A percentile compares a stretch with the other conserved stretches of the same genome.
Conservation (phyloP, 2,797 vertebrate genomes). For the Cryptoprocta ferox region DNA sequence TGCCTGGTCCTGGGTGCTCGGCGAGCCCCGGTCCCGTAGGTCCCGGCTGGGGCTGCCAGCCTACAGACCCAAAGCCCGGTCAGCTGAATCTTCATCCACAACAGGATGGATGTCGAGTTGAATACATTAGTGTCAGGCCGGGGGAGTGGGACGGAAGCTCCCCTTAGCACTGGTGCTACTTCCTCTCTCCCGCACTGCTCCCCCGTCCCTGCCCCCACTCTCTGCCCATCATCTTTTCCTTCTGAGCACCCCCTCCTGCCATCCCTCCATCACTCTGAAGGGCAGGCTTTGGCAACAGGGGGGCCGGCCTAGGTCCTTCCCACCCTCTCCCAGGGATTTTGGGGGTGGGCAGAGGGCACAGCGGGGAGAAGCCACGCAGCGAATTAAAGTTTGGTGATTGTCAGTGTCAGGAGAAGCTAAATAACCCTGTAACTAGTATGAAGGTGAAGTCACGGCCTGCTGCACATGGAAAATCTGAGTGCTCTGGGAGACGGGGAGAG, state of each 20-base stretch:
- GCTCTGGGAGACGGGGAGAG: slow-evolving; percentile 82
- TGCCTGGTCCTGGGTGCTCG: neutral
- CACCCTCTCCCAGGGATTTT: slow-evolving; percentile 66
- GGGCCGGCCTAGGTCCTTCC: slow-evolving; percentile 54
- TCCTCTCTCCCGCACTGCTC: neutral
- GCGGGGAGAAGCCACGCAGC: slow-evolving; percentile 75
- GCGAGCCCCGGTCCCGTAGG: neutral
- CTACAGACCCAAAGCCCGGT: neutral
- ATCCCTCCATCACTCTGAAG: slow-evolving; percentile 68
- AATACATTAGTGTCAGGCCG: slow-evolving; percentile 56
- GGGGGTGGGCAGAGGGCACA: slow-evolving; percentile 63
- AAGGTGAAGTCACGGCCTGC: slow-evolving; percentile 91
- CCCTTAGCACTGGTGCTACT: slow-evolving; percentile 26
- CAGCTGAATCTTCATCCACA: slow-evolving; percentile 25
- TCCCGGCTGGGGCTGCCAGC: neutral
- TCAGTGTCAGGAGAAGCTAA: slow-evolving; percentile 87
- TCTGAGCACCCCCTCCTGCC: neutral
- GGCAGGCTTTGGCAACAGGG: slow-evolving; percentile 28
- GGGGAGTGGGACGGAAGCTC: slow-evolving; percentile 2
- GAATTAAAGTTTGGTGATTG: slow-evolving; percentile 86
- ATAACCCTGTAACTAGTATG: slow-evolving; percentile 91
- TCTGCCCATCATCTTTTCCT: slow-evolving; percentile 30
- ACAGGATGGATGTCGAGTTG: slow-evolving; percentile 51
- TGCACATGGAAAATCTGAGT: slow-evolving; percentile 88
- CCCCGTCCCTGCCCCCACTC: neutral